Evolutionary conservation across 2,888 invertebrate species (phyloP), one percentile per base, ranked within the genome.

Genomic region (Trachelus stipa): DNA sequence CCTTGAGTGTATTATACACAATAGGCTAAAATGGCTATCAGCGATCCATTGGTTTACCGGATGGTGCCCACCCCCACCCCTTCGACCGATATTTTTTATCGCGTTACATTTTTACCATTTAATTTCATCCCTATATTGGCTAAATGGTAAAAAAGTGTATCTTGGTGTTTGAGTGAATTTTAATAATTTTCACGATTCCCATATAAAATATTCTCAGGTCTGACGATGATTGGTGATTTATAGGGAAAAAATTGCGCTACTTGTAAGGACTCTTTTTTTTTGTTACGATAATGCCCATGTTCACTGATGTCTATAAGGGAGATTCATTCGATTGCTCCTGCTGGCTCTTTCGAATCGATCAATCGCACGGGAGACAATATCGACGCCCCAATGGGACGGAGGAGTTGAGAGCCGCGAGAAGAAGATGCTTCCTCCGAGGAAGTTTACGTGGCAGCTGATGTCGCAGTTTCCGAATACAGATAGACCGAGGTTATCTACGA

Each of bases 1-100:
- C 89, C 33, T 74, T 79, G 73, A 75, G 77, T 85, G 76, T 82
- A 81, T 81, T 79, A 83, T 82, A 80, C 76, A 74, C 75, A 77
- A 68, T 35, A 77, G 73, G 73, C 77, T 79, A 77, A 79, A 79
- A 79, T 79, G 77, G 76, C 79, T 74, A 79, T 77, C 74, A 71
- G 77, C 74, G 74, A 77, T 79, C 77, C 73, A 56, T 56, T 75
- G 71, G 34, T 40, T 75, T 73, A 75, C 71, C 56, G 56, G 56
- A 56, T 56, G 23, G 56, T 56, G 15, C 40, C 9, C 56, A 23
- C 23, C 56, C 9, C 56, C 56, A 1, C 0, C 56, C 23, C 9
- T 6, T 15, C 15, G 6, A 40, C 15, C 56, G 23, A 56, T 56
- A 23, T 23, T 56, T 23, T 40, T 40, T 23, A 23, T 40, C 23